Evolutionary conservation across 2,113 vertebrate species (phyloP), one percentile per base, ranked within the genome.

Genomic region (Mus spicilegus): DNA sequence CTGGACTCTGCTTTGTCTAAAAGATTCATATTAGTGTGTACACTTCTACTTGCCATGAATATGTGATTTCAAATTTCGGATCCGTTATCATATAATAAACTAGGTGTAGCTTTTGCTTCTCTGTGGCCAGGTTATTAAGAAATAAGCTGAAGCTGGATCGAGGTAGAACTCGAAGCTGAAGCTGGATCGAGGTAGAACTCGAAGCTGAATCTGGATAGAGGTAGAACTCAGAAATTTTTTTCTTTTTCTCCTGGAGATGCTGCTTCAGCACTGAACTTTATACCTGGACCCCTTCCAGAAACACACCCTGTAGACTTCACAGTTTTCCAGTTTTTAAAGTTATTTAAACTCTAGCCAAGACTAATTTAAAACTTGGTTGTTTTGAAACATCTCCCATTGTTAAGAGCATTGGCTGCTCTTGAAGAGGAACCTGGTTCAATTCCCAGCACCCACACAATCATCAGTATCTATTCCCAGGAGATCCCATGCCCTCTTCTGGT

Each of bases 21-120:
- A 73, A 30, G 61, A 94, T 30, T 93, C 58, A 76, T 65, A 77
- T 95, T 95, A 93, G 22, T 93, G 20, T 17, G 63, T 85, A 87
- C 19, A 93, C 16, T 88, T 97, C 36, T 67, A 90, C 10, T 70
- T 93, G 49, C 36, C 58, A 85, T 33, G 67, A 75, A 51, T 20
- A 63, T 89, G 95, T 56, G 93, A 75, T 95, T 96, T 93, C 7
- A 88, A 93, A 93, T 14, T 94, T 94, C 56, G 94, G 73, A 93
- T 73, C 94, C 42, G 76, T 90, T 97, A 87, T 28, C 11, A 67
- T 72, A 69, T 82, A 61, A 89, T 77, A 86, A 92, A 58, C 19
- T 65, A 46, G 72, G 65, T 36, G 58, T 56, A 72, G 11, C n/a
- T 63, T 26, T 87, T 33, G 49, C 36, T 93, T 92, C 84, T 80